Base-by-base conservation (phyloP, 2,797 vertebrate species). In the Sebastes goodei region DNA sequence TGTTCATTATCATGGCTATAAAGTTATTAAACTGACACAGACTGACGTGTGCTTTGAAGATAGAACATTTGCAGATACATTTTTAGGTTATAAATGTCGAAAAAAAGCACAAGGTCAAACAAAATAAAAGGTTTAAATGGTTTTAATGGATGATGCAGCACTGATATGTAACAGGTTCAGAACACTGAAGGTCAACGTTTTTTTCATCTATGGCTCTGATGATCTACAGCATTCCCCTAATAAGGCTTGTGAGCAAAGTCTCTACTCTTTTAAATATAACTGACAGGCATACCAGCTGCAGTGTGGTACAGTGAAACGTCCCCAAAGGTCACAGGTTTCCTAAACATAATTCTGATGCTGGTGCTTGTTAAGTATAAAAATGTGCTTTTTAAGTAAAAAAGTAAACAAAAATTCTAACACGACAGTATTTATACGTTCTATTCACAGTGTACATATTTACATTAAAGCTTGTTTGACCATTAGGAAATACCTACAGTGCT, bases 401-500 rank as follows among this genome's bases (percentile, higher is more conserved):
- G 59, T 85, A 76, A 76, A 88, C 17, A 91, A 78, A 83, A 69
- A 78, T 68, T 79, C 61, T 78, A 87, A 83, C 68, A 83, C 33
- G 80, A 80, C 23, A 65, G 80, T 75, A 74, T 87, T 88, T 83
- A 92, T 86, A 89, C 46, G 81, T 83, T 92, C 71, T 94, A 94
- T 94, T 90, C 94, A 95, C 93, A 95, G 85, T 86, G 74, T 83
- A 76, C 86, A 86, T 94, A 95, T 93, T 91, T 94, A 95, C 94
- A 95, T 57, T 23, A n/a, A 85, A 65, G 73, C 69, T 73, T 91
- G 87, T 79, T 60, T 21, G 56, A 68, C 30, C 27, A 52, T 75
- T 33, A 81, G 25, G 64, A 85, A 80, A 89, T 71, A 76, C 64
- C 78, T 74, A 78, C 76, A 68, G 52, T 35, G 74, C 72, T 78